Evolutionary conservation across 2,797 vertebrate genomes (phyloP).

Genomic region (Enteromius thamalakanensis): DNA sequence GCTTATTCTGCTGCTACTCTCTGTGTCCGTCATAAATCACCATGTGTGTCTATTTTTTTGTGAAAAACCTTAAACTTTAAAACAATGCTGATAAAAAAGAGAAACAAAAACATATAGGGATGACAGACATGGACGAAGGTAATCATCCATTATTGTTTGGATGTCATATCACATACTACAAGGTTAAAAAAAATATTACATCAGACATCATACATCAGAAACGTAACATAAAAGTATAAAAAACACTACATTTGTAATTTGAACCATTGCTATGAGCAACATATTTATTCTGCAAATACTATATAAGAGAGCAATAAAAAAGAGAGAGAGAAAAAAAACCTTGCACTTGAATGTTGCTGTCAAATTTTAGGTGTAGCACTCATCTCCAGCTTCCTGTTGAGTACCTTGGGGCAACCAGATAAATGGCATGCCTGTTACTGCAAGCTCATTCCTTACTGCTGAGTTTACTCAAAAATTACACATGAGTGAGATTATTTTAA

Average conservation of each 20-base stretch:
- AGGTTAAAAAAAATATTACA: background rate
- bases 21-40: no score
- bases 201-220: background rate
- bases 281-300: background rate
- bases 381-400: background rate
- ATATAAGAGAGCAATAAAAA: background rate
- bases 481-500: background rate
- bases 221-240: background rate
- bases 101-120: background rate
- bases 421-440: background rate
- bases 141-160: background rate
- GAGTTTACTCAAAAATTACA: background rate
- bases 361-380: slow-evolving; percentile 17
- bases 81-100: background rate
- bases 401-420: background rate
- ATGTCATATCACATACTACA: background rate
- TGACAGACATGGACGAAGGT: background rate
- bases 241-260: background rate
- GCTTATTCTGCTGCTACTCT: background rate
- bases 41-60: background rate
- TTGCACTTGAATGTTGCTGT: background rate
- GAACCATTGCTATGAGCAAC: background rate
- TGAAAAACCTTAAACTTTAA: background rate
- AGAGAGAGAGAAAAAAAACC: no score
- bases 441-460: slow-evolving; percentile 13